Evolutionary conservation across 2,888 invertebrate species (phyloP).

Genomic region (Leptarthrus brevirostris): DNA sequence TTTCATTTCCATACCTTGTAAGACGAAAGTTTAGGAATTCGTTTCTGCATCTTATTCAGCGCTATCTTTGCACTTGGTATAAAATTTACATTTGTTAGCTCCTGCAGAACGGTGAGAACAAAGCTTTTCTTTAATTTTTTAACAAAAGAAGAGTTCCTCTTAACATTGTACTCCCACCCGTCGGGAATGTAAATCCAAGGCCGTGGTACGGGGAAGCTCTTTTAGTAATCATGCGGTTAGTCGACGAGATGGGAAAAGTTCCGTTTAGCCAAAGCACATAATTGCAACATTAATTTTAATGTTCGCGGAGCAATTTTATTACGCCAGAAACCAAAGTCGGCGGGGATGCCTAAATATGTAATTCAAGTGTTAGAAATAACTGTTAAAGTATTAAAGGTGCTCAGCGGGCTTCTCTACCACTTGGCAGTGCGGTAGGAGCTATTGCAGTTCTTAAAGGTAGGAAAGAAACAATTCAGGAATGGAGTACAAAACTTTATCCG

Average conservation of each 20-base stretch:
- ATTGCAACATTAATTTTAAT: slow-evolving; percentile 45
- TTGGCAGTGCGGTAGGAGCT: neutral
- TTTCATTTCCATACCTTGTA: too few relatives aligned
- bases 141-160: slow-evolving; percentile 5
- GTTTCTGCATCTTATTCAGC: too few relatives aligned
- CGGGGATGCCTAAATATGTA: slow-evolving; percentile 33
- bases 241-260: neutral
- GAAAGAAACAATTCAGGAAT: slow-evolving; percentile 10
- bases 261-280: slow-evolving; percentile 10
- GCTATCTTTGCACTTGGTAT: too few relatives aligned
- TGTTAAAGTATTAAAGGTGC: neutral
- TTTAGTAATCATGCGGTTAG: neutral
- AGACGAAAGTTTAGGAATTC: too few relatives aligned
- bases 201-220: neutral
- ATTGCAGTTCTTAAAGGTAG: neutral
- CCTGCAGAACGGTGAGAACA: neutral
- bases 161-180: neutral
- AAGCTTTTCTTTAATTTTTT: slow-evolving; percentile 27
- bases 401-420: neutral
- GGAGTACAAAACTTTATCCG: slow-evolving; percentile 7
- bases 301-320: slow-evolving; percentile 11
- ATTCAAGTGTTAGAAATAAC: slow-evolving; percentile 4
- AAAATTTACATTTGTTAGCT: too few relatives aligned
- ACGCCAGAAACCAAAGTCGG: neutral
- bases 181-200: neutral